phyloP scores from a whole-genome alignment of 2,888 invertebrate species.

The Eudemis profundana region DNA sequence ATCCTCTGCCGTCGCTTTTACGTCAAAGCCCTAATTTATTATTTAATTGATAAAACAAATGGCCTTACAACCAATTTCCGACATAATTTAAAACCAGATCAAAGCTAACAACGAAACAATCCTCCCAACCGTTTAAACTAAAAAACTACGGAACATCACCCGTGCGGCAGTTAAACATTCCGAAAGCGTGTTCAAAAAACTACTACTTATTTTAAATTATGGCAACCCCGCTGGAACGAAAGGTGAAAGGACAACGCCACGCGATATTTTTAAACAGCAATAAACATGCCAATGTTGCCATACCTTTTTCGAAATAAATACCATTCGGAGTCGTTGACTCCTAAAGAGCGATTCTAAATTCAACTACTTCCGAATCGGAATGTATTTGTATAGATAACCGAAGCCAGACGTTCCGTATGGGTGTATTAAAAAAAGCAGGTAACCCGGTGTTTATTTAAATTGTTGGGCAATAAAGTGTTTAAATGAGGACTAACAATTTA shows the following conservation, averaged over 20 bases:
- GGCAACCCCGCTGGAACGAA: conserved; percentile 33
- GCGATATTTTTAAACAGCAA: conserved; percentile 47
- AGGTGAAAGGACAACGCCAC: conserved; percentile 43
- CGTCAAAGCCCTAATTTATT: background rate
- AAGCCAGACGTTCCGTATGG: conserved; percentile 10
- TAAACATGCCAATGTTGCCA: conserved; percentile 54
- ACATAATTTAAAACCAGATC: conserved; percentile 9
- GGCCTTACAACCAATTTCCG: conserved; percentile 1
- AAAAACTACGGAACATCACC: background rate
- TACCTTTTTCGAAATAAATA: conserved; percentile 52
- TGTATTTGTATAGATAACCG: conserved; percentile 21
- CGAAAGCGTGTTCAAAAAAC: conserved; percentile 19
- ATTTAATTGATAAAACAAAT: conserved; percentile 2
- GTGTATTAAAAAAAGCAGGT: conserved; percentile 9
- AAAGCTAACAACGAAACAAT: background rate
- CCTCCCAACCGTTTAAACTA: background rate
- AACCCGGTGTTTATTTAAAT: conserved; percentile 22
- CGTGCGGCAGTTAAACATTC: background rate
- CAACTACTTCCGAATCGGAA: conserved; percentile 27
- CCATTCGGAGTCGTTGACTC: conserved; percentile 49
- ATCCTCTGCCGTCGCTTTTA: background rate
- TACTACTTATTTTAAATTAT: conserved; percentile 36
- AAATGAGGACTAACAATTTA: conserved; percentile 2
- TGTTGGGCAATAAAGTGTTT: conserved; percentile 17
- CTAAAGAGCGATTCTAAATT: conserved; percentile 44